Evolutionary conservation across 2,888 invertebrate species (phyloP), one percentile per base, ranked within the genome.

Genomic region (Caenorhabditis sp.): DNA sequence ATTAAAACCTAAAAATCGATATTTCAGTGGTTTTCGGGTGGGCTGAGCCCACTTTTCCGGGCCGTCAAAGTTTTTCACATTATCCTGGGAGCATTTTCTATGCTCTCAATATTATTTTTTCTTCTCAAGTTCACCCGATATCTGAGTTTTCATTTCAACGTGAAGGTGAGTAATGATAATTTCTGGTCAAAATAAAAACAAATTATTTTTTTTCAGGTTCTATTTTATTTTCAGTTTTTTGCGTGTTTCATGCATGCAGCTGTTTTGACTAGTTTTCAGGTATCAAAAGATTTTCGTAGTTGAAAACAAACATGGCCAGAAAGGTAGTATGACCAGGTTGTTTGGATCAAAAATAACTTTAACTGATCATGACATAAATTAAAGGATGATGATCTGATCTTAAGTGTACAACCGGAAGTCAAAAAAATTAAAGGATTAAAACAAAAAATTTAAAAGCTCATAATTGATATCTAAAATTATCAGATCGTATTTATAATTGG

Each of bases 181-280:
- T n/a, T n/a, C n/a, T n/a, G n/a, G n/a, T n/a, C n/a, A 5, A 17
- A 26, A 23, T 25, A 2, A 1, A 26, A 5, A 14, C 8, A 7
- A 5, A 26, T 7, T 26, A 8, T 8, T 59, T 26, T 17, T 36
- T 59, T 72, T 12, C 71, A 72, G 71, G 67, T 72, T 31, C 17
- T 72, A 31, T 64, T 72, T 5, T 53, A 43, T 38, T 67, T 57
- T 25, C 71, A 72, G 25, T 67, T 72, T 43, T 7, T 56, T 3
- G 21, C 71, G 0, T 72, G 71, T 56, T 72, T 72, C 20, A n/a
- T 64, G n/a, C 71, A 72, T 31, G 36, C 71, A 12, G 58, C 61
- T 25, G 26, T 58, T 25, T 25, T 72, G 2, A 64, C 57, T n/a
- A 50, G 61, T 12, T 20, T 62, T 14, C 71, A 72, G 64, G 71